Base-by-base conservation (phyloP, 2,113 vertebrate genomes). In the Peromyscus maniculatus region DNA sequence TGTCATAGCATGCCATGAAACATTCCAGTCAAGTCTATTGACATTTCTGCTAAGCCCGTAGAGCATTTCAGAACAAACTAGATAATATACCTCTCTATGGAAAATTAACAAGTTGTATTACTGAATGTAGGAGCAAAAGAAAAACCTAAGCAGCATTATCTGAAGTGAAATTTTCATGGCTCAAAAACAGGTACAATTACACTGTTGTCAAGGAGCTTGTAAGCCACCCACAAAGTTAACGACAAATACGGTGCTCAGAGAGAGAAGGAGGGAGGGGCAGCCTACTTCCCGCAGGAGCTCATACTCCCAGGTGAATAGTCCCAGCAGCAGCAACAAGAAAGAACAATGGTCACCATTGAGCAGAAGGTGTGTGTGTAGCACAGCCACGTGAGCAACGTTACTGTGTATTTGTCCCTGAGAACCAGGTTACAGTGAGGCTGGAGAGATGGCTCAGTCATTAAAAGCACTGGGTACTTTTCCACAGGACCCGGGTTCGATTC, bases 191-290 rank as follows among this genome's bases (percentile, higher is more conserved):
- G 57, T 66, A 86, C 67, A 87, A 87, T 93, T n/a, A 86, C 17
- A 39, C 64, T 10, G 75, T 92, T 82, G 12, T 94, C 91, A 87
- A 93, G 77, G 78, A 93, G 39, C 55, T 72, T 87, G 55, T 71
- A 78, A 96, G 71, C 80, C 75, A 94, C 88, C 74, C 75, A 69
- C 95, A 89, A 97, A 57, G 75, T 83, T 94, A 78, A 92, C 62
- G 12, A 57, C 66, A 90, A 95, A 90, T 39, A 71, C 0, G 89
- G 49, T 77, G 13, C 17, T 31, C n/a, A 46, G 49, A 71, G 49
- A 87, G 67, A 74, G 24, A 67, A 26, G 16, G 16, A 31, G 69
- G 39, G 69, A 36, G 74, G 24, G 62, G 39, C 21, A 69, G 55
- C n/a, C 72, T 33, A 33, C 39, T 80, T 62, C 55, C 36, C 78